Evolutionary conservation across 2,888 invertebrate species (phyloP), one percentile per base, ranked within the genome.

Genomic region (Pyrgus malvae): DNA sequence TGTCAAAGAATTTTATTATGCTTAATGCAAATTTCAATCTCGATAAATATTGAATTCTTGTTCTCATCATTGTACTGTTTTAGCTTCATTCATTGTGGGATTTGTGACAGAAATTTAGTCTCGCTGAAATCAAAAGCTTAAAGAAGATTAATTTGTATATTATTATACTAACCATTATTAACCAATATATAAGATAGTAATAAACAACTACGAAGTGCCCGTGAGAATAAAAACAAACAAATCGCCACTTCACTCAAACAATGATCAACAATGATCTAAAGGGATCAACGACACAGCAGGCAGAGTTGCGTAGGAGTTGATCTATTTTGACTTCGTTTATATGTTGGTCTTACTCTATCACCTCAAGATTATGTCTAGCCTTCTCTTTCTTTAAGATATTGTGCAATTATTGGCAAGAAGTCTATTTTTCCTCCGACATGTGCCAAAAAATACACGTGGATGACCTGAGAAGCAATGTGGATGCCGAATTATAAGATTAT

Each of bases 371-470:
- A 12, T 38, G 29, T 57, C 65, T 79, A 65, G 55, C 14, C 58
- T 63, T 62, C 49, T 83, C 76, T 54, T 17, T 57, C 61, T 53
- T 46, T 27, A 23, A 49, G 59, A 58, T 68, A 76, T 88, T 86
- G 84, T 82, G 89, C 74, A 90, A 90, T 72, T 72, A 85, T 89
- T 90, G 89, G 87, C 89, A 83, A 74, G 71, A 66, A 65, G 61
- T 72, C 68, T 76, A 71, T 79, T 78, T 79, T 77, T 76, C 72
- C 57, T 63, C 60, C 65, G 62, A 56, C 63, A 66, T 69, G 74
- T 83, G 87, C 85, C 85, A 86, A 86, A 78, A 68, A 78, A 73
- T 70, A 78, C 83, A 88, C 86, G 83, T 85, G 85, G 72, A 71
- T 73, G 76, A 77, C 75, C 75, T 64, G 75, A 57, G 49, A 17